Evolutionary conservation across 2,797 vertebrate species (phyloP), one percentile per base, ranked within the genome.

Genomic region (Platyrinchus mystaceus): DNA sequence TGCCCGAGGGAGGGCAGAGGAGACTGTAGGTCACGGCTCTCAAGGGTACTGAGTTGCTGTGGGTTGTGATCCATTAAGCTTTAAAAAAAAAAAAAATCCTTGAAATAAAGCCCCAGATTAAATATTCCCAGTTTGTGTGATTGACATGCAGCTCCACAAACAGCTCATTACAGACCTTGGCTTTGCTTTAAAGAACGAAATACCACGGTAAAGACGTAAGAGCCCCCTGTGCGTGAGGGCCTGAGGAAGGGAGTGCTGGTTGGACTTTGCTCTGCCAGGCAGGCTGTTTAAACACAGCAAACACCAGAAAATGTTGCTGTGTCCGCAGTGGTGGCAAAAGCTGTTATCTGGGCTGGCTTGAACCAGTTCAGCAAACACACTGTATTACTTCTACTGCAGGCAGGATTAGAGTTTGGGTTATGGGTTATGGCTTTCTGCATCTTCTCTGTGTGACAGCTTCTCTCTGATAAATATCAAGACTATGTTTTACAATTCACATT

Each of bases 261-360:
- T 76, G 91, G 84, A 91, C 84, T 92, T 80, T 93, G 95, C 34
- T 23, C 83, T 68, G 20, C 71, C 46, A 32, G n/a, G 30, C 68
- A 52, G 32, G 4, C 71, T 91, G 85, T 49, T 64, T 52, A 30
- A 66, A 79, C 56, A 79, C 69, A 84, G 52, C 91, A 87, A 95
- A 79, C 75, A 59, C 55, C 36, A 39, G 78, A 60, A 80, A 87
- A 80, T 43, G 41, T 47, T 55, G 79, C 63, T 68, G 89, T 50
- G 91, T 77, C 91, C 0, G 23, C 96, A 86, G 87, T 1, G 16
- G 23, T 62, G 41, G 55, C 68, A 46, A 78, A 58, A 56, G 92
- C 89, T 85, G 66, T 89, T 78, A 46, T 41, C 84, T 84, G 63
- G 68, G 5, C 84, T 58, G 60, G 93, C 83, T 73, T 50, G 24